Percentiles rank a stretch among this genome's conserved stretches.
Evolutionary conservation across 92 coral and sea anemone species (phyloP).

Genomic region (Bergia sp.): DNA sequence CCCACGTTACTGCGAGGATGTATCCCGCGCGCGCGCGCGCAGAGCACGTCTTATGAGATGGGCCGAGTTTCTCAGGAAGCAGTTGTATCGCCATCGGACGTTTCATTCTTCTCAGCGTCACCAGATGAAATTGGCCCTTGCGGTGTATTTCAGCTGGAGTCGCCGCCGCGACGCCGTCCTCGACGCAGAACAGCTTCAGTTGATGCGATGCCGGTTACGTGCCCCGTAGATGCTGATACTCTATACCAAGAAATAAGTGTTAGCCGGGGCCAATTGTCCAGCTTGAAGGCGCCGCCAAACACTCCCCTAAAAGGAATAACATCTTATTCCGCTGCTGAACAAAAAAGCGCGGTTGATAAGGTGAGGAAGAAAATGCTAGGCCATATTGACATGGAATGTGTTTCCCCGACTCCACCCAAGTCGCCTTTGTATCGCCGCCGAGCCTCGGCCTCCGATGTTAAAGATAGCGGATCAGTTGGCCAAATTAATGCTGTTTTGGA

Average conservation of each 20-base stretch:
- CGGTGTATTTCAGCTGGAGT: constrained; percentile 68
- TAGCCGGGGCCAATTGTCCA: constrained; percentile 16
- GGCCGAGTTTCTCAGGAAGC: constrained; percentile 33
- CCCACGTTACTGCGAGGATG: constrained; percentile 82
- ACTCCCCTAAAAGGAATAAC: constrained; percentile 51
- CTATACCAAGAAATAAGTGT: neutral
- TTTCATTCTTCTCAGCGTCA: constrained; percentile 52
- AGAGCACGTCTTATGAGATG: constrained; percentile 80
- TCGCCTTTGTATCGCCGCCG: constrained; percentile 34
- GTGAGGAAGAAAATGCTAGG: constrained; percentile 56
- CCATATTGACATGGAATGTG: constrained; percentile 42
- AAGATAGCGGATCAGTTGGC: constrained; percentile 31
- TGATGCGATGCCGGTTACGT: constrained; percentile 20
- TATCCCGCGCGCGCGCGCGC: constrained; percentile 75
- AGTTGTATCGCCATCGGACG: constrained; percentile 32
- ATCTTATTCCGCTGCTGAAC: constrained; percentile 27
- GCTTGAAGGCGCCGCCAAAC: constrained; percentile 54
- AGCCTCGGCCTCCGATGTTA: constrained; percentile 18
- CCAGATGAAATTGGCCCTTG: constrained; percentile 60
- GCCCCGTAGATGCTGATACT: neutral
- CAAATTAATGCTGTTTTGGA: constrained; percentile 47
- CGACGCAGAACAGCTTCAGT: constrained; percentile 70
- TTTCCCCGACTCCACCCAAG: constrained; percentile 35
- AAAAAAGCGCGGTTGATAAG: constrained; percentile 45
- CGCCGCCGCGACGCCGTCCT: constrained; percentile 74